phyloP scores from a whole-genome alignment of 2,888 invertebrate genomes.

The Platycnemis pennipes region DNA sequence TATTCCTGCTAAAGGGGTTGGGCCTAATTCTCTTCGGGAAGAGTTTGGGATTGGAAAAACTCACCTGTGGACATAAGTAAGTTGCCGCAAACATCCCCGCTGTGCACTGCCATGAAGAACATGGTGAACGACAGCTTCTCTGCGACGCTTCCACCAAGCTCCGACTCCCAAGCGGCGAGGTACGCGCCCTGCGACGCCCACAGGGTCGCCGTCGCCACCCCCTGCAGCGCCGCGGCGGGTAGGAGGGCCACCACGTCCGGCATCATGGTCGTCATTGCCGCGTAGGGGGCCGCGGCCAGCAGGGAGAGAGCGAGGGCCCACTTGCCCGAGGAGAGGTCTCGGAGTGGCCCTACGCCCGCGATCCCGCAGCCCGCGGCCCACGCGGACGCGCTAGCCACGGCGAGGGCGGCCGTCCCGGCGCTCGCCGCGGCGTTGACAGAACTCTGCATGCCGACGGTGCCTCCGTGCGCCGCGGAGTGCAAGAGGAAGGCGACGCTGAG shows the following conservation, averaged over 20 bases:
- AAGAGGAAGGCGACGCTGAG: slow-evolving; percentile 80
- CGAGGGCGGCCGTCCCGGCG: slow-evolving; percentile 78
- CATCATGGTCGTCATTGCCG: slow-evolving; percentile 28
- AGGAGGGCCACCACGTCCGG: slow-evolving; percentile 17
- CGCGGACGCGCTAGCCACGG: slow-evolving; percentile 79
- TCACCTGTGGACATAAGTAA: slow-evolving; percentile 41
- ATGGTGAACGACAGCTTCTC: slow-evolving; percentile 28
- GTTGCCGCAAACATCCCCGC: slow-evolving; percentile 51
- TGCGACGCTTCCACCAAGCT: background rate
- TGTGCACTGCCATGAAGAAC: slow-evolving; percentile 54
- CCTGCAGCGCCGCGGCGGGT: slow-evolving; percentile 42
- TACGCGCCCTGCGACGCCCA: slow-evolving; percentile 62
- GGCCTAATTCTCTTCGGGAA: background rate
- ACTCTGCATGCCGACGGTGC: slow-evolving; percentile 79
- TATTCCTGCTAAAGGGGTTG: too few species aligned
- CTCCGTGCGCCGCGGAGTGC: slow-evolving; percentile 80
- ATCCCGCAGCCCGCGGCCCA: slow-evolving; percentile 80
- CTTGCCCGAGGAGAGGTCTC: slow-evolving; percentile 69
- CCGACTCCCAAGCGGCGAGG: slow-evolving; percentile 43
- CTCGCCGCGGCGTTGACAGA: slow-evolving; percentile 72
- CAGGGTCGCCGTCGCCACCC: slow-evolving; percentile 33
- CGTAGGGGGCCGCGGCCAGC: slow-evolving; percentile 44
- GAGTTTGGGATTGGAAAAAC: background rate
- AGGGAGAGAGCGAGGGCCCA: slow-evolving; percentile 37
- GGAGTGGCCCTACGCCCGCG: slow-evolving; percentile 78